A percentile compares a stretch with the other conserved stretches of the same genome.
phyloP scores from a whole-genome alignment of 2,797 vertebrate genomes.

The Hippoglossus hippoglossus region DNA sequence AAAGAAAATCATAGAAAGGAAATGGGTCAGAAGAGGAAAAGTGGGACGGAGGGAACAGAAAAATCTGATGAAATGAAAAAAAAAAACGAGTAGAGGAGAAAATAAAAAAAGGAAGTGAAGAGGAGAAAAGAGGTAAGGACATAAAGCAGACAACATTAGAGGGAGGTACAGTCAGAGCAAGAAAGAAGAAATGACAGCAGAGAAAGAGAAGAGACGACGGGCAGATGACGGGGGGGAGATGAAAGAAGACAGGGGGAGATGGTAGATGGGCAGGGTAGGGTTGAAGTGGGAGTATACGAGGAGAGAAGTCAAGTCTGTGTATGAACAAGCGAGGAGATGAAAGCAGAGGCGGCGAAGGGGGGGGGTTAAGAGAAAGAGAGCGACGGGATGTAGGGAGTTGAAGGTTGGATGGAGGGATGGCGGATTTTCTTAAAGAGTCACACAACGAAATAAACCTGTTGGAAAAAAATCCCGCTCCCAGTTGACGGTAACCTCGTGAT shows the following conservation, averaged over 20 bases:
- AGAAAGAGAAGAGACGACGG: constrained; percentile 1
- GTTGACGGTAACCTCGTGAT: constrained; percentile 37
- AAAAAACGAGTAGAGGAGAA: too few relatives aligned
- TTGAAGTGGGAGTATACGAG: constrained; percentile 19
- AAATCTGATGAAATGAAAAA: background rate
- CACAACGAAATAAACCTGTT: constrained; percentile 12
- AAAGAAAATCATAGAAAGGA: background rate
- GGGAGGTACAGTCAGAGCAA: background rate
- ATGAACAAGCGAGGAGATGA: constrained; percentile 48
- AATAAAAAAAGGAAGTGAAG: background rate
- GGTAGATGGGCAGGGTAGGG: constrained; percentile 20
- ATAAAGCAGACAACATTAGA: constrained; percentile 10
- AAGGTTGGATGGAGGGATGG: constrained; percentile 30
- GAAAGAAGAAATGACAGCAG: constrained; percentile 22
- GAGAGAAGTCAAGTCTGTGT: constrained; percentile 52
- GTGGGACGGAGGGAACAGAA: background rate
- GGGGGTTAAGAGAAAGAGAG: constrained; percentile 53
- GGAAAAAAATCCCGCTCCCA: constrained; percentile 10
- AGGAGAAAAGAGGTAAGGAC: background rate
- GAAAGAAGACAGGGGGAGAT: constrained; percentile 30
- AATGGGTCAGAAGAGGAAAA: background rate
- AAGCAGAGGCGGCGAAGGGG: constrained; percentile 39
- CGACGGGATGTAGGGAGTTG: constrained; percentile 36
- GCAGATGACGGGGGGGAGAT: constrained; percentile 35
- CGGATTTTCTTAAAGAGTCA: constrained; percentile 35